phyloP scores from a whole-genome alignment of 2,888 invertebrate genomes.

The Arctia plantaginis region DNA sequence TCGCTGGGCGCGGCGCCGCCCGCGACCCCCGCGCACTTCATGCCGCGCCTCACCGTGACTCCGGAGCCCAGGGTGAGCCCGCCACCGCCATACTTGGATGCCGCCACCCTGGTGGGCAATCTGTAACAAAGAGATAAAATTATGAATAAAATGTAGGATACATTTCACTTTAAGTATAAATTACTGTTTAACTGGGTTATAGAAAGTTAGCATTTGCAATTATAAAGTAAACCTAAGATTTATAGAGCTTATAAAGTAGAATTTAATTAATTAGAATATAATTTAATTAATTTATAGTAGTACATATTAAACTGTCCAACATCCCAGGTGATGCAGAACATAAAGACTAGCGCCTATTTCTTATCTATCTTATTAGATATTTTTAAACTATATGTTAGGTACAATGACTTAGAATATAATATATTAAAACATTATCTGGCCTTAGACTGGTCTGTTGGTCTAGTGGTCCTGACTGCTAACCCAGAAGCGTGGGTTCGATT shows the following conservation, averaged over 20 bases:
- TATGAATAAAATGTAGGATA: conserved; percentile 27
- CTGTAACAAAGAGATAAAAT: conserved; percentile 66
- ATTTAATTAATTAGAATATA: neutral
- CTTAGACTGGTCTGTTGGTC: no score
- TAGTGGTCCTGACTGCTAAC: no score
- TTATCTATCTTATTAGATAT: no score
- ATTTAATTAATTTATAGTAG: neutral
- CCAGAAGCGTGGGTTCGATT: no score
- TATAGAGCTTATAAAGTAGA: conserved; percentile 3
- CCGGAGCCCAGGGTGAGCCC: conserved; percentile 79
- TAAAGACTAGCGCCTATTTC: neutral
- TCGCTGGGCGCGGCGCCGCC: conserved; percentile 86
- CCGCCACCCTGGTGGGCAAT: conserved; percentile 83
- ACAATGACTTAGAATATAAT: neutral
- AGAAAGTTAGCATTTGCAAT: neutral
- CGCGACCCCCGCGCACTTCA: conserved; percentile 87
- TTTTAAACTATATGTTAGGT: neutral
- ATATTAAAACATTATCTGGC: no score
- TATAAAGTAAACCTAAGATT: neutral
- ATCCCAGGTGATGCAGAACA: neutral
- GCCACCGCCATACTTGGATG: conserved; percentile 84
- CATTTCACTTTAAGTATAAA: conserved; percentile 21
- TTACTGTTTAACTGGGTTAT: neutral
- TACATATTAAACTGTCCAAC: neutral
- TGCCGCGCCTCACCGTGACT: conserved; percentile 83